Base-by-base conservation (phyloP, 1,140 invertebrate species). In the Drosophila ironensis region DNA sequence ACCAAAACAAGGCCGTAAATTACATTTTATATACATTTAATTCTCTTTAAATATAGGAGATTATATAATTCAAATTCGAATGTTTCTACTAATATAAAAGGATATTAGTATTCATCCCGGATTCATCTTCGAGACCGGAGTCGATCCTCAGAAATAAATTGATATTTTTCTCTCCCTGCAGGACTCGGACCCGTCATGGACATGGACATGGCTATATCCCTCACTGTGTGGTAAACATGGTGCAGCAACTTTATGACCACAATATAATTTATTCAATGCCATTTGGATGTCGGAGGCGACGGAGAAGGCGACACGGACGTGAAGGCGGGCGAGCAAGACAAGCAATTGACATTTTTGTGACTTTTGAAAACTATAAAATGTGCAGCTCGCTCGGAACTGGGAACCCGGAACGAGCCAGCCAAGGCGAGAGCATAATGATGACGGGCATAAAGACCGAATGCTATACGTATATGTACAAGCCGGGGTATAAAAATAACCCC, bases 311-410 rank as follows among this genome's bases (percentile, higher is more conserved):
- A n/a, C n/a, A n/a, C n/a, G n/a, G n/a, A n/a, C n/a, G 22, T 2
- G 20, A n/a, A 20, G n/a, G 19, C 2, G 19, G 16, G 14, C 14
- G 40, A 24, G 30, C 60, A 61, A 63, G 74, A 86, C 80, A 86
- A 75, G 67, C 74, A 80, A 86, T 86, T 75, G 80, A 86, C 80
- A 84, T 87, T 86, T 86, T 86, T 86, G 81, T 72, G 81, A 86
- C 80, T 86, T 86, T 86, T 86, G 51, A 86, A 86, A 86, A 86
- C 80, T 86, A 86, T 86, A 86, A 86, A 86, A 86, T 86, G 80
- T 86, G 80, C 80, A 86, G 61, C 70, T 50, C 46, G 61, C 70
- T 50, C 46, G 33, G 57, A 61, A 66, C 48, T 63, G 37, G 71
- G 60, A 33, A 30, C 28, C 48, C 38, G 40, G 71, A n/a, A n/a